A percentile compares a stretch with the other conserved stretches of the same genome.
Conservation (phyloP, 1,140 invertebrate genomes). For the Gryon sp. region DNA sequence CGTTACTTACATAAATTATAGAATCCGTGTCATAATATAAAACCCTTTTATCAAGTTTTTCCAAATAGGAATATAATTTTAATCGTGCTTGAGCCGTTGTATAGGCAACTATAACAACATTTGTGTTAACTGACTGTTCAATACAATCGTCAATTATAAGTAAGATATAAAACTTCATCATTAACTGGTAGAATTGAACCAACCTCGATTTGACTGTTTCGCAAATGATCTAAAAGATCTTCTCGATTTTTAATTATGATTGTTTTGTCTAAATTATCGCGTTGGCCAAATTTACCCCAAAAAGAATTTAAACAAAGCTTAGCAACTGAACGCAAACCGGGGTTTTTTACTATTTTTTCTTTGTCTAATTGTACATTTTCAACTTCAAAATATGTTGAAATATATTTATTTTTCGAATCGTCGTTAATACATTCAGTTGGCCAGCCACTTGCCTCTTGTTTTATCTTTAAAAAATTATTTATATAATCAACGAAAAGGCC, state of each 20-base stretch:
- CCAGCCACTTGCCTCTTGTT: constrained; percentile 69
- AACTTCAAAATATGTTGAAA: neutral
- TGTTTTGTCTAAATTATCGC: constrained; percentile 60
- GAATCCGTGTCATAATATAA: constrained; percentile 77
- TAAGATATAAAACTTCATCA: constrained; percentile 62
- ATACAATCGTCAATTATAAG: constrained; percentile 51
- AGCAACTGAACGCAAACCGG: constrained; percentile 65
- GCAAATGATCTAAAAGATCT: constrained; percentile 63
- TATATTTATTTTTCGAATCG: constrained; percentile 1
- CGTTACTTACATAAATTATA: constrained; percentile 60
- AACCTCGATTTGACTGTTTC: constrained; percentile 56
- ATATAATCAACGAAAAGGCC: constrained; percentile 66
- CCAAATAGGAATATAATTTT: constrained; percentile 71
- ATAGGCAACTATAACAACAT: constrained; percentile 71
- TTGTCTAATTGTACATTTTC: constrained; percentile 72
- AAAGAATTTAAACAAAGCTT: constrained; percentile 72
- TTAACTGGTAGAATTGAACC: constrained; percentile 46
- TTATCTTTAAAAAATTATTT: constrained; percentile 70
- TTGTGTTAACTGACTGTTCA: constrained; percentile 44
- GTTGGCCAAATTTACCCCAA: constrained; percentile 70
- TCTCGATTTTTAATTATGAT: constrained; percentile 57
- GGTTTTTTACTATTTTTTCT: constrained; percentile 69
- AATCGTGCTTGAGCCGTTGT: constrained; percentile 74
- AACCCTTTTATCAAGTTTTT: constrained; percentile 65
- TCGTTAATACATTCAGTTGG: constrained; percentile 58